Evolutionary conservation across 2,888 invertebrate species (phyloP).

Genomic region (Perizoma flavofasciatum): DNA sequence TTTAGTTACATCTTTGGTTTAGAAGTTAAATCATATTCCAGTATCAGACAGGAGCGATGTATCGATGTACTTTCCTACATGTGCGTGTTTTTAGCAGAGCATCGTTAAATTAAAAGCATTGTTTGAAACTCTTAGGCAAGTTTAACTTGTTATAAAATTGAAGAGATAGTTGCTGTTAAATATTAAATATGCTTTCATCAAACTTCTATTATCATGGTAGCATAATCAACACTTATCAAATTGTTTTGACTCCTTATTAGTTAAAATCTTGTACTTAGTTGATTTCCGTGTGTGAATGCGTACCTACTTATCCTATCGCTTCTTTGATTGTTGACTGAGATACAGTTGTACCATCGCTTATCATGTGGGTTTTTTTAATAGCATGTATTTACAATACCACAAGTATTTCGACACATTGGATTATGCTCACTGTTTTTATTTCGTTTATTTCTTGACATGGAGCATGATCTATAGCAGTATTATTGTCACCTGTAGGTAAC

Average conservation of each 20-base stretch:
- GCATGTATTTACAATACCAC: constrained; percentile 63
- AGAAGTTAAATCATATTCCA: too few relatives aligned
- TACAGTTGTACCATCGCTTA: constrained; percentile 66
- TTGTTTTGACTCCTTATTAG: constrained; percentile 7
- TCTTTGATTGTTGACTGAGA: constrained; percentile 52
- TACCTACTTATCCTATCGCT: constrained; percentile 48
- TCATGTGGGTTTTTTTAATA: constrained; percentile 84
- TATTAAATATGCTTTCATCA: too few relatives aligned
- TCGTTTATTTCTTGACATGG: constrained; percentile 43
- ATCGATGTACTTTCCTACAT: too few relatives aligned
- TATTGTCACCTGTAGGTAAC: constrained; percentile 29
- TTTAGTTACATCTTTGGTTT: too few relatives aligned
- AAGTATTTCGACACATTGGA: constrained; percentile 49
- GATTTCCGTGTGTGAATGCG: constrained; percentile 45
- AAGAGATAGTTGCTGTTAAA: too few relatives aligned
- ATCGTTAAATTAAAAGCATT: too few relatives aligned
- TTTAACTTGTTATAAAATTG: too few relatives aligned
- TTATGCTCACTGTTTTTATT: constrained; percentile 58
- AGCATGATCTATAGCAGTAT: constrained; percentile 46
- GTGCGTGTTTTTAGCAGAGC: too few relatives aligned
- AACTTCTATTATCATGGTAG: too few relatives aligned
- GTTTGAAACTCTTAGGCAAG: too few relatives aligned
- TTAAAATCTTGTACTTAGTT: constrained; percentile 1
- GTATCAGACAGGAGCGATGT: too few relatives aligned
- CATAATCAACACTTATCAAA: constrained; percentile 6